Evolutionary conservation across 2,113 vertebrate genomes (phyloP), one percentile per base, ranked within the genome.

Genomic region (Cinclus mexicanus): DNA sequence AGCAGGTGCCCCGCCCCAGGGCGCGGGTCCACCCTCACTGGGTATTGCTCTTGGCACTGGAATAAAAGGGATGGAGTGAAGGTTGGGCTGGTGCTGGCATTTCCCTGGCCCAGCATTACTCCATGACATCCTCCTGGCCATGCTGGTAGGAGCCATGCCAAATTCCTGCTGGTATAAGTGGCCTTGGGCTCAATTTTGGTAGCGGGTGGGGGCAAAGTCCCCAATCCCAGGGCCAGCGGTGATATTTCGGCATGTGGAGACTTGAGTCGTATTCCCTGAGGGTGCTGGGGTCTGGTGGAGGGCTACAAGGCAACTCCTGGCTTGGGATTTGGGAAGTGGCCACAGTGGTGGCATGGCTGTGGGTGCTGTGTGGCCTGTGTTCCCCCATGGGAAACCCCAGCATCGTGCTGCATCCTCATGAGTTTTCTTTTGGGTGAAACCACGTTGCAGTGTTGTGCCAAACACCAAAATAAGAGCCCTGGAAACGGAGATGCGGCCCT

Each of bases 361-460:
- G 22, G 35, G 35, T 28, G 44, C 60, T 46, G 14, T 7, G 4
- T 13, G 11, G 29, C 26, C 44, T 65, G 57, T 25, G 70, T 83
- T 76, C 17, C 22, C 14, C 22, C 13, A 9, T 1, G 7, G 72
- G 67, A 72, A 82, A 37, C 47, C 31, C 26, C 3, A 35, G 18
- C 1, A 0, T 26, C 16, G 0, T 35, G 17, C 31, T 18, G 11
- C 26, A 24, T 49, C 57, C 24, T 84, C 56, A 37, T 50, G 64
- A 60, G 79, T 57, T 88, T 88, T 70, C 17, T 84, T 88, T 67
- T 3, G 24, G 63, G 52, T 39, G 57, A 91, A 81, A 85, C 57
- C 80, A 56, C 89, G 7, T 81, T 13, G 24, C 63, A 19, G 67
- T 85, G 69, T 92, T 76, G 93, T 94, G 89, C 93, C 89, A 94